Evolutionary conservation across 2,113 vertebrate species (phyloP).

Genomic region (Dipodomys stephensi): DNA sequence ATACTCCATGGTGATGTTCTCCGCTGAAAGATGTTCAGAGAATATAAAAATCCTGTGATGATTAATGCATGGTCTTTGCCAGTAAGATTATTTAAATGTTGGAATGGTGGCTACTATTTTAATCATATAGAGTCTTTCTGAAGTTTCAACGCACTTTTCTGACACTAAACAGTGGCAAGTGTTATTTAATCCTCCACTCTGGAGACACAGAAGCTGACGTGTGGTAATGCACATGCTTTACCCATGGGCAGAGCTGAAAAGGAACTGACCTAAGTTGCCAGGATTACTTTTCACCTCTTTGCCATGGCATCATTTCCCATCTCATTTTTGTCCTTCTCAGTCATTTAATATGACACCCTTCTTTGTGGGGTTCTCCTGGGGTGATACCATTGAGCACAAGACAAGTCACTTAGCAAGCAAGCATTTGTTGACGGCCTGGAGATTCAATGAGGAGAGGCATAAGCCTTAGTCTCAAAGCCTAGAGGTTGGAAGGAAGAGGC

Average conservation of each 20-base stretch:
- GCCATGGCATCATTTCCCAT: background rate
- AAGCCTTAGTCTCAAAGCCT: too few species aligned
- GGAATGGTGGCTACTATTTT: constrained; percentile 67
- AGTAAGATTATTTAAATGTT: constrained; percentile 74
- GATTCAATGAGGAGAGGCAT: background rate
- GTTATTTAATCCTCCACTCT: constrained; percentile 44
- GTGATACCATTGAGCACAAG: background rate
- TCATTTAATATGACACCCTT: background rate
- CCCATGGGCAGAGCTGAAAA: background rate
- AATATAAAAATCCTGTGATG: constrained; percentile 72
- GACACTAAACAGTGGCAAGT: constrained; percentile 3
- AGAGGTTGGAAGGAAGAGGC: background rate
- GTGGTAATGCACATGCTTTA: background rate
- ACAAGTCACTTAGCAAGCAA: background rate
- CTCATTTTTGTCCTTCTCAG: background rate
- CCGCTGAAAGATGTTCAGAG: constrained; percentile 61
- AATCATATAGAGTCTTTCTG: constrained; percentile 30
- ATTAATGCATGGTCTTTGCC: constrained; percentile 63
- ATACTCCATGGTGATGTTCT: constrained; percentile 59
- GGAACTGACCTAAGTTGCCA: background rate
- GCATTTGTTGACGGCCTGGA: background rate
- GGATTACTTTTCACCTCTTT: background rate
- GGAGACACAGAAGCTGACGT: background rate
- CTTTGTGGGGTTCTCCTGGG: background rate
- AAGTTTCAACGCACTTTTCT: constrained; percentile 49